A percentile compares a stretch with the other conserved stretches of the same genome.
Evolutionary conservation across 2,797 vertebrate genomes (phyloP).

Genomic region (Lutjanus argentimaculatus): DNA sequence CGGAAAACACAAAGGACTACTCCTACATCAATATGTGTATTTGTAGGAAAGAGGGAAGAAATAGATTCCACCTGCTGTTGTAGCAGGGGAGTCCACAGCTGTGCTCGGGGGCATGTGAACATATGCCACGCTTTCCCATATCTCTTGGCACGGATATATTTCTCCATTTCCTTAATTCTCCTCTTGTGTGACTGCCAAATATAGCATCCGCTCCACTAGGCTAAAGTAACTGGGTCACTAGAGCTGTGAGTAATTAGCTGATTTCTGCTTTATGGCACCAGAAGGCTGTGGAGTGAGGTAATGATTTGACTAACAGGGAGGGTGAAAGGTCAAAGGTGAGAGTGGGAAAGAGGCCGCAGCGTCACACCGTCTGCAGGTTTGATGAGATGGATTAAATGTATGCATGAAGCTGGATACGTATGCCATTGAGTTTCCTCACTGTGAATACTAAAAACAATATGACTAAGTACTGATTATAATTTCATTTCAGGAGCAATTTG

Average conservation of each 20-base stretch:
- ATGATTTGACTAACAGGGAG: conserved; percentile 10
- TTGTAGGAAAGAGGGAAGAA: conserved; percentile 26
- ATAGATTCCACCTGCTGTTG: conserved; percentile 63
- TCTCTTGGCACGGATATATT: conserved; percentile 72
- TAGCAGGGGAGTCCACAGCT: conserved; percentile 55
- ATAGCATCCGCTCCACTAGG: conserved; percentile 70
- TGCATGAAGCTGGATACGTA: conserved; percentile 6
- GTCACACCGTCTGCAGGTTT: background rate
- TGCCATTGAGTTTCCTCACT: background rate
- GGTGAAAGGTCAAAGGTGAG: conserved; percentile 55
- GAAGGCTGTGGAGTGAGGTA: conserved; percentile 30
- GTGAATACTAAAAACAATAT: conserved; percentile 34
- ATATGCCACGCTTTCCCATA: conserved; percentile 69
- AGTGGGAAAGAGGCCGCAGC: background rate
- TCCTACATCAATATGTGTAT: conserved; percentile 39
- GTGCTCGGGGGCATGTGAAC: conserved; percentile 56
- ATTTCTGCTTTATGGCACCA: conserved; percentile 60
- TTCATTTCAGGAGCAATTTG: conserved; percentile 59
- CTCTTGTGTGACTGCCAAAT: conserved; percentile 77
- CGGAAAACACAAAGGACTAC: conserved; percentile 44
- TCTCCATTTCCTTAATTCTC: conserved; percentile 77
- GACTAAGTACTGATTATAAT: conserved; percentile 41
- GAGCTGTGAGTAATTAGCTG: conserved; percentile 79
- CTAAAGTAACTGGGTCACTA: conserved; percentile 81
- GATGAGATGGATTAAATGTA: conserved; percentile 14